These are phyloP conservation scores for Electrona antarctica DNA, from an alignment of 2,113 vertebrate species.

Conservation along the genomic window DNA sequence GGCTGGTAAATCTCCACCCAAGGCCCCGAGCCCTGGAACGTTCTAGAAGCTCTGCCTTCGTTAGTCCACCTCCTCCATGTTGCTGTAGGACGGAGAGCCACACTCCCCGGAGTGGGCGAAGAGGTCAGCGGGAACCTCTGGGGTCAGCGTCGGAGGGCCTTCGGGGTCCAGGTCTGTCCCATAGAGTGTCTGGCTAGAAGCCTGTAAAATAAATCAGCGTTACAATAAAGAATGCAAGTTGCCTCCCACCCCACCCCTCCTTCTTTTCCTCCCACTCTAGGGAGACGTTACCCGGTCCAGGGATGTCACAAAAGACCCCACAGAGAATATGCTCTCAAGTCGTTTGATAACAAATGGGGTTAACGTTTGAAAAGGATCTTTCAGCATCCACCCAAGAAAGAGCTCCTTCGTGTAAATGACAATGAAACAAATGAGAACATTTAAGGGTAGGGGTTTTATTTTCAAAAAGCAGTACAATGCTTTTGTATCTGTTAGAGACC, in stretches of 20 bases:
- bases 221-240: slow-evolving; percentile 39
- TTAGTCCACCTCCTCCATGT: slow-evolving; percentile 98
- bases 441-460: slow-evolving; percentile 55
- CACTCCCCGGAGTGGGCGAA: slow-evolving; percentile 83
- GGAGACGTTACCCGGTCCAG: neutral
- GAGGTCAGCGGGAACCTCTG: slow-evolving; percentile 83
- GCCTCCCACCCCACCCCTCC: too few species aligned
- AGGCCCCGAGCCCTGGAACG: neutral
- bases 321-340: neutral
- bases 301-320: neutral
- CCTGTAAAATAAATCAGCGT: slow-evolving; percentile 90
- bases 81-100: slow-evolving; percentile 90
- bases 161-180: slow-evolving; percentile 86
- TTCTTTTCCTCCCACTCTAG: neutral
- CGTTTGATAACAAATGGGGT: neutral
- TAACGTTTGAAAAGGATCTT: neutral
- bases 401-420: neutral
- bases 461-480: slow-evolving; percentile 42
- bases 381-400: neutral
- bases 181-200: slow-evolving; percentile 85
- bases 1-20: neutral
- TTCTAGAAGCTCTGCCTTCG: too few species aligned
- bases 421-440: slow-evolving; percentile 27
- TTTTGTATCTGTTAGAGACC: slow-evolving; percentile 31
- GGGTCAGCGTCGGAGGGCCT: slow-evolving; percentile 82